These are phyloP conservation scores for Mico argentatus DNA, from an alignment of 2,797 vertebrate genomes.

Conservation along the genomic window DNA sequence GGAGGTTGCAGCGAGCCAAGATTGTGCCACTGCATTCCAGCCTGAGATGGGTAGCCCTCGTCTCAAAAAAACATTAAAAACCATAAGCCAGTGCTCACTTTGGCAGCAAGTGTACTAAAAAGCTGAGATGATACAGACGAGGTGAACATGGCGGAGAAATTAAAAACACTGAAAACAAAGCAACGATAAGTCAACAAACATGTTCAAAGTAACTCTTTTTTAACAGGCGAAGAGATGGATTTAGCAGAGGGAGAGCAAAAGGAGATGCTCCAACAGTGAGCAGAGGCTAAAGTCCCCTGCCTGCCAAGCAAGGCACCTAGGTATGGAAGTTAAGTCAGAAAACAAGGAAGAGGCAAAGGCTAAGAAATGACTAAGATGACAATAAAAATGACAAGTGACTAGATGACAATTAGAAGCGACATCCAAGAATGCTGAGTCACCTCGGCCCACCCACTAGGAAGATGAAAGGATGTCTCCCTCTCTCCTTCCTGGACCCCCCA, in stretches of 20 bases:
- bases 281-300: background rate
- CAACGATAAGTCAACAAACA: background rate
- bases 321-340: background rate
- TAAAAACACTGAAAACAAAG: too few species aligned
- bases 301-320: background rate
- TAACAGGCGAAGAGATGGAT: background rate
- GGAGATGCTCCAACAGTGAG: background rate
- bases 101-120: too few species aligned
- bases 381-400: background rate
- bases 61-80: too few species aligned
- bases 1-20: too few species aligned
- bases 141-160: too few species aligned
- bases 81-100: too few species aligned
- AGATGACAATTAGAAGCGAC: too few species aligned
- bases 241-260: background rate
- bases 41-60: too few species aligned
- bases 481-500: background rate
- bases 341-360: background rate
- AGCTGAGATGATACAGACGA: too few species aligned
- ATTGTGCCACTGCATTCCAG: too few species aligned
- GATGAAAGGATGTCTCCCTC: background rate
- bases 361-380: too few species aligned
- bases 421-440: background rate
- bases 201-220: background rate
- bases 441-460: background rate